Evolutionary conservation across 2,797 vertebrate species (phyloP).

Genomic region (Phrynocephalus vlangalii): DNA sequence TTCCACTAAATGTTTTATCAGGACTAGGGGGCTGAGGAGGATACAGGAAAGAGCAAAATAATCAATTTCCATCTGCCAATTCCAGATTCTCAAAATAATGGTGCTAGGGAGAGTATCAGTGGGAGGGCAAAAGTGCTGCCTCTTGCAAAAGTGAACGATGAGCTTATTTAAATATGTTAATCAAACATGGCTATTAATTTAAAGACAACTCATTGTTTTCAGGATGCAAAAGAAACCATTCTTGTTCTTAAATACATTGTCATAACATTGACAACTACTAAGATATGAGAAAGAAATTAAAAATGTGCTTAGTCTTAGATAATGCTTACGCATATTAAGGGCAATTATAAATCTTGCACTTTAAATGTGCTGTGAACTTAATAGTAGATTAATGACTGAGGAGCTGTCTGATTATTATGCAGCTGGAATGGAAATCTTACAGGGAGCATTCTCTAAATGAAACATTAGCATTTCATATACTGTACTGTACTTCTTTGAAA

Average conservation of each 20-base stretch:
- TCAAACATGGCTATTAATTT: conserved; percentile 26
- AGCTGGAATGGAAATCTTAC: not conserved
- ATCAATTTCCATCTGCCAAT: not conserved
- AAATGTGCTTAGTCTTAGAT: not conserved
- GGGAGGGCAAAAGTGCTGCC: not conserved
- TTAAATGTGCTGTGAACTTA: not conserved
- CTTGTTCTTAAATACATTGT: conserved; percentile 4
- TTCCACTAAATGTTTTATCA: not conserved
- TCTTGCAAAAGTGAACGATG: not conserved
- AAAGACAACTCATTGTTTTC: conserved; percentile 12
- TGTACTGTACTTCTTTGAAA: not conserved
- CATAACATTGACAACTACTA: not conserved
- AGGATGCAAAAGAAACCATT: not conserved
- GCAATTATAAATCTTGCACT: not conserved
- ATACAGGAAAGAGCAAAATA: not conserved
- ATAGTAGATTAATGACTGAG: not conserved
- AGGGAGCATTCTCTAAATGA: not conserved
- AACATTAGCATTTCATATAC: not conserved
- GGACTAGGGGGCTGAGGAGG: not conserved
- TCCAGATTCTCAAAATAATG: conserved; percentile 16
- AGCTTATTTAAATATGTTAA: conserved; percentile 30
- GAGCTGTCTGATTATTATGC: not conserved
- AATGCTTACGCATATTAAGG: not conserved
- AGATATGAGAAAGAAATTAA: not conserved
- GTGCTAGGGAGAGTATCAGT: not conserved